phyloP scores from a whole-genome alignment of 2,113 vertebrate species.

The Raja brachyura region DNA sequence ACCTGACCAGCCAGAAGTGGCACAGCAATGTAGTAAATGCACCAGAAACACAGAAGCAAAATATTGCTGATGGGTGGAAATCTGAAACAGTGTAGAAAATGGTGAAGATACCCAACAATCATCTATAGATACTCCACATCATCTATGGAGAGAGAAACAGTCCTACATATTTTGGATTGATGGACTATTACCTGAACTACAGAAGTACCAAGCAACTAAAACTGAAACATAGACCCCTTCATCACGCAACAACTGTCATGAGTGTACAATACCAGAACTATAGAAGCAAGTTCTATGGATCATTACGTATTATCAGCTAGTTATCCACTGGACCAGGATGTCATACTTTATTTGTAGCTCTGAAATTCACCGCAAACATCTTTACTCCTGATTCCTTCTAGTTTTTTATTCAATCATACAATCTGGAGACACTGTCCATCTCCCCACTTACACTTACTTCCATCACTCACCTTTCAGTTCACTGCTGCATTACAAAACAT shows the following conservation, averaged over 20 bases:
- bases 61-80: too few species aligned
- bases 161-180: background rate
- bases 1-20: too few species aligned
- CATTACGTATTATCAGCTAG: background rate
- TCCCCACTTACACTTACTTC: too few species aligned
- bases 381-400: background rate
- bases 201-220: too few species aligned
- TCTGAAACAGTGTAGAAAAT: too few species aligned
- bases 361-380: background rate
- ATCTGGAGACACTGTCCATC: too few species aligned
- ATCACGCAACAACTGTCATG: background rate
- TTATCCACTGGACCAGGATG: background rate
- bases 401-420: background rate
- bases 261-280: background rate
- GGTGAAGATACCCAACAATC: too few species aligned
- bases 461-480: too few species aligned
- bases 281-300: background rate
- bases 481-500: too few species aligned
- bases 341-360: background rate
- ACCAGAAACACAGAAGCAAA: background rate
- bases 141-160: background rate
- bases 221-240: background rate
- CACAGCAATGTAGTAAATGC: background rate
- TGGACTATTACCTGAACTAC: too few species aligned
- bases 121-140: background rate